Evolutionary conservation across 2,113 vertebrate genomes (phyloP).

Genomic region (Phainopepla nitens): DNA sequence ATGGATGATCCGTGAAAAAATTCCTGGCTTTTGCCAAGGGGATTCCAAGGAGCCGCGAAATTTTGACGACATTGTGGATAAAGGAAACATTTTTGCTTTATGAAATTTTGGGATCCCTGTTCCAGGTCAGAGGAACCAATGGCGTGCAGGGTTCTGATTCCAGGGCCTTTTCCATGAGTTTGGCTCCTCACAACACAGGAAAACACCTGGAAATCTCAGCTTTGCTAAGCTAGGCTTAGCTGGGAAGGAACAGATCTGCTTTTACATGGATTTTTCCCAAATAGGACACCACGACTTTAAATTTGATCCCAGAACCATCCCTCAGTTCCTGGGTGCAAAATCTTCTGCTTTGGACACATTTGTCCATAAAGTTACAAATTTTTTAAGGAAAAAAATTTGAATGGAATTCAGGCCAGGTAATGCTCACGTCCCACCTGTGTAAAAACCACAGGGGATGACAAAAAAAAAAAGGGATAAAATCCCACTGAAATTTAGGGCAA

Average conservation of each 20-base stretch:
- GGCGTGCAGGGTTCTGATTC: not conserved
- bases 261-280: not conserved
- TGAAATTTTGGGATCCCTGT: not conserved
- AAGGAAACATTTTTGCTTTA: not conserved
- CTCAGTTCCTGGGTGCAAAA: not conserved
- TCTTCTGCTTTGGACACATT: accelerated
- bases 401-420: not conserved
- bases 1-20: not conserved
- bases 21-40: not conserved
- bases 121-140: not conserved
- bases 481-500: not conserved
- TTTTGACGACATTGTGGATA: not conserved
- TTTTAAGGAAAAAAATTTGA: not conserved
- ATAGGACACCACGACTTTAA: accelerated
- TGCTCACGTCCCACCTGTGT: accelerated
- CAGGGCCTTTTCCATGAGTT: not conserved
- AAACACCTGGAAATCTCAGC: not conserved
- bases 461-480: not conserved
- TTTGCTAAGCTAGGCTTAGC: not conserved
- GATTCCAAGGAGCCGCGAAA: not conserved
- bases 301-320: accelerated
- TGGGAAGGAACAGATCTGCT: not conserved
- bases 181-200: not conserved
- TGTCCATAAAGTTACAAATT: not conserved
- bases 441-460: not conserved